phyloP scores from a whole-genome alignment of 1,140 invertebrate genomes.

The Prorops nasuta region DNA sequence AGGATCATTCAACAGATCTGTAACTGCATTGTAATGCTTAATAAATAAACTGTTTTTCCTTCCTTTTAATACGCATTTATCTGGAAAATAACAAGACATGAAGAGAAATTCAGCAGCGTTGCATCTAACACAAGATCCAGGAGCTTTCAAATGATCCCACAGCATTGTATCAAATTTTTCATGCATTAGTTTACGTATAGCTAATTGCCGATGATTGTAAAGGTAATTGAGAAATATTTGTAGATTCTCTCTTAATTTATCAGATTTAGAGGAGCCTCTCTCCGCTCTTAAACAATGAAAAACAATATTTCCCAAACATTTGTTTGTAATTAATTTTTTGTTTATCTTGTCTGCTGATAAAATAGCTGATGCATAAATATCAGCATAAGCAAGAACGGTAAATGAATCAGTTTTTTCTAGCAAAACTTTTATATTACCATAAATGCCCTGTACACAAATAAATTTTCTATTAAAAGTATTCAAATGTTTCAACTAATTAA shows the following conservation, averaged over 20 bases:
- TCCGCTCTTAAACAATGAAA: slow-evolving; percentile 27
- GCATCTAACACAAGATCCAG: slow-evolving; percentile 22
- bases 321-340: slow-evolving; percentile 21
- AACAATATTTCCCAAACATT: slow-evolving; percentile 25
- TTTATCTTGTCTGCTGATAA: slow-evolving; percentile 6
- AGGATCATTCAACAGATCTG: slow-evolving; percentile 21
- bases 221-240: slow-evolving; percentile 22
- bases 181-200: slow-evolving; percentile 13
- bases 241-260: slow-evolving; percentile 27
- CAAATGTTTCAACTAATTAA: slow-evolving; percentile 2
- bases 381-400: slow-evolving; percentile 17
- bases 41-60: slow-evolving; percentile 8
- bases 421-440: slow-evolving; percentile 18
- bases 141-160: slow-evolving; percentile 30
- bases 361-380: slow-evolving; percentile 22
- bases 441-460: slow-evolving; percentile 21
- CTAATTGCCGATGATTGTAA: slow-evolving; percentile 9
- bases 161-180: slow-evolving; percentile 19
- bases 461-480: neutral
- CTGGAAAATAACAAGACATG: slow-evolving; percentile 13
- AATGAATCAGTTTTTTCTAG: slow-evolving; percentile 16
- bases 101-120: slow-evolving; percentile 33
- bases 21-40: slow-evolving; percentile 21
- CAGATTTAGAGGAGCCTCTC: slow-evolving; percentile 15
- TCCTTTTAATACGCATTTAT: neutral